A percentile compares a stretch with the other conserved stretches of the same genome.
These are phyloP conservation scores for Cheirogaleus major DNA, from an alignment of 2,797 vertebrate species.

Conservation along the genomic window DNA sequence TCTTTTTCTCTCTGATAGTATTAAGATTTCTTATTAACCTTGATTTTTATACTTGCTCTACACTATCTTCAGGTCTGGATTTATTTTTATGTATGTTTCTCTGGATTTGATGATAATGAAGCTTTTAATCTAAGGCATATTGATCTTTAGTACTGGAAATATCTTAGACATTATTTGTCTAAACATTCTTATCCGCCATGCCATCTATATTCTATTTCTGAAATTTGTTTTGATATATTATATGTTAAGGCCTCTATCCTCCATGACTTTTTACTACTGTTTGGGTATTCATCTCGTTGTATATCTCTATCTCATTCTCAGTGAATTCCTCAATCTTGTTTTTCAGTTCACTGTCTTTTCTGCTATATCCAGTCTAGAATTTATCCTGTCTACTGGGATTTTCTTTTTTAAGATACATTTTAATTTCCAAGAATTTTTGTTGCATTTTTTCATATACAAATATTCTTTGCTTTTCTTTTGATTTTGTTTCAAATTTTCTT, in stretches of 20 bases:
- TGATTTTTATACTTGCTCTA: neutral
- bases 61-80: neutral
- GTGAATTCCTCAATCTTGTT: neutral
- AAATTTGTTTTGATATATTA: neutral
- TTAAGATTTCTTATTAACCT: neutral
- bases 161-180: neutral
- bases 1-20: neutral
- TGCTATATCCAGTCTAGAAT: neutral
- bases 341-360: neutral
- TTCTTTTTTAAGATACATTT: conserved; percentile 44
- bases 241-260: neutral
- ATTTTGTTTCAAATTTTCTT: neutral
- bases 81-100: conserved; percentile 17
- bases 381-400: neutral
- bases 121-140: neutral
- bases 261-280: neutral
- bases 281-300: neutral
- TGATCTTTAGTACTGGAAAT: conserved; percentile 4
- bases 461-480: neutral
- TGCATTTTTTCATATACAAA: neutral
- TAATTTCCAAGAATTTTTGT: conserved; percentile 22
- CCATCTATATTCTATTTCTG: neutral
- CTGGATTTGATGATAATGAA: neutral
- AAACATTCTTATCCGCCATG: neutral
- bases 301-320: neutral